A percentile compares a stretch with the other conserved stretches of the same genome.
Conservation (phyloP, 2,888 invertebrate species). For the Frankliniella fusca region DNA sequence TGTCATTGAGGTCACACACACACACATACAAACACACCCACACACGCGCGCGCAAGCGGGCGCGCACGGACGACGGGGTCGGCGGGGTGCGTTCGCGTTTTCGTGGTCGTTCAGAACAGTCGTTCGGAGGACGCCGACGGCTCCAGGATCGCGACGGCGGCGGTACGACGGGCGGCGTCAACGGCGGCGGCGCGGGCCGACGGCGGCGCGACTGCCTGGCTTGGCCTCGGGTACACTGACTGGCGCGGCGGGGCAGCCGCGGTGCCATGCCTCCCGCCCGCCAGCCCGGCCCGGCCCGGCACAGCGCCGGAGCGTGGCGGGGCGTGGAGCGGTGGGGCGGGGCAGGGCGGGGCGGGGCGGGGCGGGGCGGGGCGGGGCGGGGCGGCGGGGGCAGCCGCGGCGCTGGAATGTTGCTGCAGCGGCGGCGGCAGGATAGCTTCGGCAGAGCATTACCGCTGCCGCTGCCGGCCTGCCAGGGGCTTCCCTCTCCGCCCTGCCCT, state of each 20-base stretch:
- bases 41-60: too few relatives aligned
- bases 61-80: too few relatives aligned
- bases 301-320: not conserved
- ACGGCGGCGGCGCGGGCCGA: not conserved
- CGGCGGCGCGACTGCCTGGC: not conserved
- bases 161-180: too few relatives aligned
- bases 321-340: not conserved
- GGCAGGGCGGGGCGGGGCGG: not conserved
- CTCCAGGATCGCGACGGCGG: too few relatives aligned
- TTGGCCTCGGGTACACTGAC: not conserved
- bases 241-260: too few relatives aligned
- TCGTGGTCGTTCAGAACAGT: too few relatives aligned
- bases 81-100: too few relatives aligned
- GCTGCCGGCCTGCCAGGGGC: not conserved
- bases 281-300: not conserved
- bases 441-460: not conserved
- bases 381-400: not conserved
- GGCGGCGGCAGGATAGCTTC: not conserved
- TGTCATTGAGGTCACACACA: not conserved
- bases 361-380: not conserved
- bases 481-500: not conserved
- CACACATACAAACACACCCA: not conserved
- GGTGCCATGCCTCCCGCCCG: not conserved
- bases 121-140: too few relatives aligned
- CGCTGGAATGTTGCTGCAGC: not conserved